Evolutionary conservation across 2,797 vertebrate genomes (phyloP).

Genomic region (Scomberomorus guttatus): DNA sequence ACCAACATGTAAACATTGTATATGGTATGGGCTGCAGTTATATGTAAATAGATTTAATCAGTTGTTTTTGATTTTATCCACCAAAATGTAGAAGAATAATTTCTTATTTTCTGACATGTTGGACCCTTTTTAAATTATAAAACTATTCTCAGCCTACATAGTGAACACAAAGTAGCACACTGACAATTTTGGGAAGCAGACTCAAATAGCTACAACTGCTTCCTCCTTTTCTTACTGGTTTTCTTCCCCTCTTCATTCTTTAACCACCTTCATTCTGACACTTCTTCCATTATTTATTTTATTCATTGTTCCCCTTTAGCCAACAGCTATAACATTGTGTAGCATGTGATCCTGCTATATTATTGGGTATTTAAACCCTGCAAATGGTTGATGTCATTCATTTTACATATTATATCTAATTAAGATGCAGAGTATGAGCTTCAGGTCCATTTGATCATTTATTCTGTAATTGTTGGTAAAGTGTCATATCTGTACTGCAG

Average conservation of each 20-base stretch:
- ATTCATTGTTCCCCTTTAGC: not conserved
- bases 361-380: not conserved
- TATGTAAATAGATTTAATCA: not conserved
- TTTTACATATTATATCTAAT: not conserved
- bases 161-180: not conserved
- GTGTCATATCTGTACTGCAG: constrained; percentile 2
- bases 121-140: not conserved
- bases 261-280: not conserved
- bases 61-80: not conserved
- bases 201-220: not conserved
- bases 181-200: too few species aligned
- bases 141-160: not conserved
- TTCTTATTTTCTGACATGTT: not conserved
- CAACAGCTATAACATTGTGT: not conserved
- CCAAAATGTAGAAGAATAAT: not conserved
- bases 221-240: not conserved
- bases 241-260: not conserved
- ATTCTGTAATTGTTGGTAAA: not conserved
- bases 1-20: not conserved
- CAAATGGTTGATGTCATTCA: not conserved
- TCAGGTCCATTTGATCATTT: not conserved
- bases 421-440: not conserved
- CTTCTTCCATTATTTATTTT: not conserved
- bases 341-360: not conserved
- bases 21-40: not conserved